A percentile compares a stretch with the other conserved stretches of the same genome.
These are phyloP conservation scores for Dicrostonyx torquatus DNA, from an alignment of 2,797 vertebrate genomes.

Conservation along the genomic window DNA sequence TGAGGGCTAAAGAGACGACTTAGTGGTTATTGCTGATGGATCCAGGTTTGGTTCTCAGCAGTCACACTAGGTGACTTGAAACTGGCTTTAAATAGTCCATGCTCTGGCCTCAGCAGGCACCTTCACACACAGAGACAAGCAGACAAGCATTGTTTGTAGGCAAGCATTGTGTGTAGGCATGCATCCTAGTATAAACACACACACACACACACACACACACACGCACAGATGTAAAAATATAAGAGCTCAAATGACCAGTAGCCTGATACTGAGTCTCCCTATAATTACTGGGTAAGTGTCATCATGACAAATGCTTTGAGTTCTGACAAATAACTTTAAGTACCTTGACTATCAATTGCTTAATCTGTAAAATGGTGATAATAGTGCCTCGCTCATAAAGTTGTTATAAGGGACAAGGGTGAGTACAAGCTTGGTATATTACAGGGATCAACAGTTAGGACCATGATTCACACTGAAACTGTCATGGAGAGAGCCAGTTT, in stretches of 20 bases:
- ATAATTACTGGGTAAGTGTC: neutral
- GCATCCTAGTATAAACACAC: neutral
- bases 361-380: neutral
- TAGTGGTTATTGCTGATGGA: neutral
- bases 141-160: neutral
- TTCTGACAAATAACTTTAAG: neutral
- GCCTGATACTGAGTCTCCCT: neutral
- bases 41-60: neutral
- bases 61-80: neutral
- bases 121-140: neutral
- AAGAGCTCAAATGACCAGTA: neutral
- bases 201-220: neutral
- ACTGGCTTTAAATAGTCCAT: neutral
- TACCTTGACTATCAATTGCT: neutral
- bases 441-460: neutral
- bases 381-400: neutral
- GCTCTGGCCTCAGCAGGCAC: neutral
- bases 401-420: neutral
- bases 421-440: too few species aligned
- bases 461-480: neutral
- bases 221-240: neutral
- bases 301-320: neutral
- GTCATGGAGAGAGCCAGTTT: neutral
- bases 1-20: neutral
- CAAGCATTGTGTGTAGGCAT: neutral